phyloP scores from a whole-genome alignment of 1,140 invertebrate genomes.

The Danaus plexippus region DNA sequence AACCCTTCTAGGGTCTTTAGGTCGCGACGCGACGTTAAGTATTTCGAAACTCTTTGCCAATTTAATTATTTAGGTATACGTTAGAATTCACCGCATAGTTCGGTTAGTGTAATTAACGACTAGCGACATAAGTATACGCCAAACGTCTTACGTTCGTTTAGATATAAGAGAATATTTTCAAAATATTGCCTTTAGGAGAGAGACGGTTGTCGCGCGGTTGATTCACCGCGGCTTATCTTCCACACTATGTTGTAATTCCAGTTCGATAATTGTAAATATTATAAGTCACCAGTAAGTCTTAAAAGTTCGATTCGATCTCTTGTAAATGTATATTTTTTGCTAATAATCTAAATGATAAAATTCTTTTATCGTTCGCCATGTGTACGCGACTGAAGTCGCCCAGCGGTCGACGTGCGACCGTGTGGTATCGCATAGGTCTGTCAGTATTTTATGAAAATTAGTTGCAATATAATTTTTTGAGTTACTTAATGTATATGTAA shows the following conservation, averaged over 20 bases:
- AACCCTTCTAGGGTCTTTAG: constrained; percentile 58
- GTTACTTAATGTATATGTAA: constrained; percentile 65
- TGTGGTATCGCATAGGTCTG: constrained; percentile 21
- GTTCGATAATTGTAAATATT: constrained; percentile 67
- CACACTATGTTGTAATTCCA: constrained; percentile 65
- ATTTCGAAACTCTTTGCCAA: constrained; percentile 72
- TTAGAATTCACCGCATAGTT: constrained; percentile 67
- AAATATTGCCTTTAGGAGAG: constrained; percentile 68
- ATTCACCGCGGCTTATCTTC: constrained; percentile 50
- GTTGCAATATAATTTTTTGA: constrained; percentile 65
- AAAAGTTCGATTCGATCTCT: constrained; percentile 68
- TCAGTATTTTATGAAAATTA: constrained; percentile 49
- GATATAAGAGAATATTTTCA: constrained; percentile 67
- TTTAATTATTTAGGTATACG: constrained; percentile 70
- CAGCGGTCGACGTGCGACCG: constrained; percentile 20
- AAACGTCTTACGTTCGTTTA: constrained; percentile 70
- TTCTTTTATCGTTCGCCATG: constrained; percentile 21
- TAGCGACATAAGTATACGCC: constrained; percentile 71
- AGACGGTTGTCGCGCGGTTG: constrained; percentile 42
- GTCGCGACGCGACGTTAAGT: constrained; percentile 65
- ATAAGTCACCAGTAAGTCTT: constrained; percentile 66
- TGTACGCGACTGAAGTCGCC: constrained; percentile 12
- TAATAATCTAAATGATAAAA: constrained; percentile 45
- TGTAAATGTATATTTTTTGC: constrained; percentile 70
- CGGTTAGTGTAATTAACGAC: constrained; percentile 68